Evolutionary conservation across 2,888 invertebrate genomes (phyloP).

Genomic region (Oscheius sp.): DNA sequence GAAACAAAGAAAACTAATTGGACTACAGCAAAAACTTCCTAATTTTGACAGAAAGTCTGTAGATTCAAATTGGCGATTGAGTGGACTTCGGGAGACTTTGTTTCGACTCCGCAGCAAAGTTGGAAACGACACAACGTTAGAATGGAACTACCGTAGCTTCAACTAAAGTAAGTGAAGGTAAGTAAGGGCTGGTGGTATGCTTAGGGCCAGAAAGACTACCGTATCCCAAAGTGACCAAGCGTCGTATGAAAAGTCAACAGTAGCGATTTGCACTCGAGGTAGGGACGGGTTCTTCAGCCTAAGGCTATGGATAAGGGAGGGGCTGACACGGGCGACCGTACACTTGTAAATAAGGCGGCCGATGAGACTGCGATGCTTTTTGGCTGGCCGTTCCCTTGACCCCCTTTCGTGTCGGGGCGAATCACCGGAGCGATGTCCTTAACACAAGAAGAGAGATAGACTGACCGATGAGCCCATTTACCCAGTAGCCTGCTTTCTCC

Average conservation of each 20-base stretch:
- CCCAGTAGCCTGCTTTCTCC: conserved; percentile 34
- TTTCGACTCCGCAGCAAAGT: too few relatives aligned
- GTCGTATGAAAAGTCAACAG: neutral
- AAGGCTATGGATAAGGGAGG: neutral
- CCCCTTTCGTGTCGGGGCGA: conserved; percentile 15
- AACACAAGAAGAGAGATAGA: conserved; percentile 16
- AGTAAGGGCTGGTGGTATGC: too few relatives aligned
- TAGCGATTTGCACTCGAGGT: neutral
- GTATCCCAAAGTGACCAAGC: neutral
- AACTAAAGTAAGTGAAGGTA: too few relatives aligned
- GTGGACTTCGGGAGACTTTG: too few relatives aligned
- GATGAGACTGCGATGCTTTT: conserved; percentile 20
- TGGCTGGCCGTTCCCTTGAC: conserved; percentile 37
- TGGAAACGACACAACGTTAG: too few relatives aligned
- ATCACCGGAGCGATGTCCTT: conserved; percentile 30
- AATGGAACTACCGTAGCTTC: too few relatives aligned
- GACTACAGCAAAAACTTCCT: too few relatives aligned
- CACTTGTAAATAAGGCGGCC: conserved; percentile 36
- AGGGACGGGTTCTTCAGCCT: too few relatives aligned
- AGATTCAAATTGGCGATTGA: too few relatives aligned
- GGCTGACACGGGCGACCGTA: conserved; percentile 19
- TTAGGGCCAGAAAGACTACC: neutral
- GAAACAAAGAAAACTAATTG: neutral
- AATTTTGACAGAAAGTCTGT: too few relatives aligned
- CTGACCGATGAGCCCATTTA: conserved; percentile 26